A percentile compares a stretch with the other conserved stretches of the same genome.
These are phyloP conservation scores for Nesoenas mayeri DNA, from an alignment of 2,113 vertebrate genomes.

Conservation along the genomic window DNA sequence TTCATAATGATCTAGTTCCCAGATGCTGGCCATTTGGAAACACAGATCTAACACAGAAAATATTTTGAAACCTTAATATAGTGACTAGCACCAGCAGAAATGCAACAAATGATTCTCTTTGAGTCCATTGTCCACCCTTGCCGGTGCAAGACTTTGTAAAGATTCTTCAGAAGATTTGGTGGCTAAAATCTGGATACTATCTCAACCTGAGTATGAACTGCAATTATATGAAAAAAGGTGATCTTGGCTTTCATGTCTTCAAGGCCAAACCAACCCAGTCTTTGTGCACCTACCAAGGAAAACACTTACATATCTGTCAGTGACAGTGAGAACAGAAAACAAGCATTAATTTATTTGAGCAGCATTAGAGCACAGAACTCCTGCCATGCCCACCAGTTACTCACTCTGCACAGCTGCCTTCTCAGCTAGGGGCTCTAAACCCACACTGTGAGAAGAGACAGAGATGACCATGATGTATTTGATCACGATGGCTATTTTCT, in stretches of 20 bases:
- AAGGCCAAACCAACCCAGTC: neutral
- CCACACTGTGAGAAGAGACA: conserved; percentile 49
- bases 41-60: neutral
- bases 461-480: conserved; percentile 48
- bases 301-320: conserved; percentile 33
- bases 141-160: neutral
- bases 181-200: neutral
- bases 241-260: neutral
- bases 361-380: conserved; percentile 44
- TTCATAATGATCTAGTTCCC: neutral
- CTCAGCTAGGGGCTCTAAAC: conserved; percentile 69
- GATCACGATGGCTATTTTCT: neutral
- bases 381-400: conserved; percentile 49
- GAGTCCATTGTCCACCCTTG: neutral
- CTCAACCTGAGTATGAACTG: neutral
- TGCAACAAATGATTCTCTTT: rapidly evolving
- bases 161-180: neutral
- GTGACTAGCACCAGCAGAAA: neutral
- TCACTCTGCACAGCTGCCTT: conserved; percentile 67
- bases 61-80: neutral
- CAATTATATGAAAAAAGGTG: conserved; percentile 7
- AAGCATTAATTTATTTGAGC: conserved; percentile 59
- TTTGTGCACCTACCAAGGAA: conserved; percentile 16
- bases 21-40: neutral
- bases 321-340: conserved; percentile 46